Evolutionary conservation across 2,888 invertebrate genomes (phyloP), one percentile per base, ranked within the genome.

Genomic region (Ophioninae sp.): DNA sequence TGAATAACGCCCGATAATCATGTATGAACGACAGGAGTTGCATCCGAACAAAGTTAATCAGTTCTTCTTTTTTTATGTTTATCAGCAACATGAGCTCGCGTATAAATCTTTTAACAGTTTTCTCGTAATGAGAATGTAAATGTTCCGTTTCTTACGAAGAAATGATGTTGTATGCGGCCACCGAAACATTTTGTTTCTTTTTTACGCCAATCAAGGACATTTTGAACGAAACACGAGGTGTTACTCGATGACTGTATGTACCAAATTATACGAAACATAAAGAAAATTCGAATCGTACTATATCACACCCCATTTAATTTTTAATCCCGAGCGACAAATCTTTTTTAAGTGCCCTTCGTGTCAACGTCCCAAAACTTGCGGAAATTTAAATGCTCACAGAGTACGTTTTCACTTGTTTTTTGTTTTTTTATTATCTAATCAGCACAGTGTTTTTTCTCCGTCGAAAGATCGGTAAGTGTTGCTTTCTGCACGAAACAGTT

Each of bases 351-450:
- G 50, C 6, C 17, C 50, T 17, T 50, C 50, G 50, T 17, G 17
- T 50, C 50, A 17, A 50, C 10, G 50, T 50, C 50, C 17, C 50
- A 50, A 50, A 50, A 50, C 50, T 8, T 68, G 5, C n/a, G 17
- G 13, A 23, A 20, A 7, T 21, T 21, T 7, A 64, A n/a, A 57
- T n/a, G 79, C 67, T 50, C 20, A 67, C 44, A 41, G 10, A 70
- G 79, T 68, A 72, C 61, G 39, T 83, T 85, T 86, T 83, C 83
- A 87, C 59, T 39, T 81, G 81, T 83, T 82, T 83, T 87, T 85
- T 81, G n/a, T 1, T 30, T 86, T 85, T 89, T 89, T 90, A 89
- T 88, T 89, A 89, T 88, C 85, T 87, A 88, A 88, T 88, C 86
- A 87, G 88, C 88, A 85, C 86, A 87, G 86, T 83, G 87, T 86